Conservation (phyloP, 1,140 invertebrate species). For the Brachionus rotundiformis region DNA sequence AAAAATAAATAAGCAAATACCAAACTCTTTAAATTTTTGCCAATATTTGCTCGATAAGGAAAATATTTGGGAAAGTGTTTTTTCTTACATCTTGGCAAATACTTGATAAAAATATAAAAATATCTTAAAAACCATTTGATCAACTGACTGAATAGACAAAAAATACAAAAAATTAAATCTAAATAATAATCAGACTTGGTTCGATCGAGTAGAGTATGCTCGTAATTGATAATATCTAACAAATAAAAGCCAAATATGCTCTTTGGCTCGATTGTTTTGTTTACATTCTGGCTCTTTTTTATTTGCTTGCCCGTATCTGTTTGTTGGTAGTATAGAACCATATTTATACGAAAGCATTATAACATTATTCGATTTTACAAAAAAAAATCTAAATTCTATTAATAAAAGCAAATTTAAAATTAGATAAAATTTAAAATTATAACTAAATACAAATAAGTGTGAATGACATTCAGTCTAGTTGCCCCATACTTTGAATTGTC, state of each 20-base stretch:
- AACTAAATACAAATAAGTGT: too few species aligned
- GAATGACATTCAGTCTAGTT: background rate
- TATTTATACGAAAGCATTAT: slow-evolving; percentile 30
- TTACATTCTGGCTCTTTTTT: background rate
- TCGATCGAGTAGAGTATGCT: background rate
- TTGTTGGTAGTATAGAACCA: background rate
- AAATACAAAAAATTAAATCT: background rate
- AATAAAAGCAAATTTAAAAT: background rate
- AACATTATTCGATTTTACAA: background rate
- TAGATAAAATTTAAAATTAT: too few species aligned
- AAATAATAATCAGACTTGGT: background rate
- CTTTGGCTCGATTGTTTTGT: background rate
- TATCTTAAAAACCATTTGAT: background rate
- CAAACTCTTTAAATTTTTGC: background rate
- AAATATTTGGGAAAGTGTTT: background rate
- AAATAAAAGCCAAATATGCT: background rate
- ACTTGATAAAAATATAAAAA: background rate
- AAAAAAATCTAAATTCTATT: slow-evolving; percentile 13
- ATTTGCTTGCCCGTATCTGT: background rate
- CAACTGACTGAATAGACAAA: background rate
- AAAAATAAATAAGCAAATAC: background rate
- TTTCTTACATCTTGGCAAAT: background rate
- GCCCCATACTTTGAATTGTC: background rate
- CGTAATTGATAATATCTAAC: background rate
- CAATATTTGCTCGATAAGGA: background rate